Evolutionary conservation across 2,113 vertebrate genomes (phyloP).

Genomic region (Burhinus bistriatus): DNA sequence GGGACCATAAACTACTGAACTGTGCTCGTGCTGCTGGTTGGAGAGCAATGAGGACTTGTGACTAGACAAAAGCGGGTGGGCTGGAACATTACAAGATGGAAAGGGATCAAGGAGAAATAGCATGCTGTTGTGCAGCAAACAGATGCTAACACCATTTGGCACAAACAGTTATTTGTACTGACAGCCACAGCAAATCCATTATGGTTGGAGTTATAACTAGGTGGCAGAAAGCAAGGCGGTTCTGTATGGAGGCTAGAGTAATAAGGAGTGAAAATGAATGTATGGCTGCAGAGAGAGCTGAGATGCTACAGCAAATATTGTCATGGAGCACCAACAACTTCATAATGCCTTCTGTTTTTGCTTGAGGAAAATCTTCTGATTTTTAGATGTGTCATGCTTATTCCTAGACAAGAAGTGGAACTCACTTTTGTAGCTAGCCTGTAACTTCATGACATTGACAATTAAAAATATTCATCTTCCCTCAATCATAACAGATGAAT

Average conservation of each 20-base stretch:
- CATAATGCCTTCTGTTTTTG: not conserved
- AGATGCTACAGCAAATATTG: not conserved
- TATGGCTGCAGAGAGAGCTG: not conserved
- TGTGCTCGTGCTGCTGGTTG: not conserved
- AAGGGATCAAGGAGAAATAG: not conserved
- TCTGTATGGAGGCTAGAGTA: not conserved
- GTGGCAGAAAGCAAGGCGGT: not conserved
- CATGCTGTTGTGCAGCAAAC: not conserved
- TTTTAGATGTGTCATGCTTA: not conserved
- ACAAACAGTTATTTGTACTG: not conserved
- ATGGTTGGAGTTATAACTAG: not conserved
- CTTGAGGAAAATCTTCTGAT: not conserved
- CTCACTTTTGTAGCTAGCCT: not conserved
- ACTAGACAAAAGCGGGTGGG: not conserved
- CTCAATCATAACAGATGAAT: rapidly evolving
- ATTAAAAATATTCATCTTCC: not conserved
- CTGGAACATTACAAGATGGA: not conserved
- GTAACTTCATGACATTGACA: not conserved
- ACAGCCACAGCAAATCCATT: constrained; percentile 14
- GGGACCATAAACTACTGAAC: not conserved
- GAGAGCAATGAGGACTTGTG: not conserved
- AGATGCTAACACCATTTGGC: constrained; percentile 16
- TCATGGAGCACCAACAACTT: not conserved
- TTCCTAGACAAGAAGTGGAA: not conserved
- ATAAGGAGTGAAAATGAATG: not conserved